These are phyloP conservation scores for Tuberolachnus salignus DNA, from an alignment of 2,888 invertebrate genomes.

Conservation along the genomic window DNA sequence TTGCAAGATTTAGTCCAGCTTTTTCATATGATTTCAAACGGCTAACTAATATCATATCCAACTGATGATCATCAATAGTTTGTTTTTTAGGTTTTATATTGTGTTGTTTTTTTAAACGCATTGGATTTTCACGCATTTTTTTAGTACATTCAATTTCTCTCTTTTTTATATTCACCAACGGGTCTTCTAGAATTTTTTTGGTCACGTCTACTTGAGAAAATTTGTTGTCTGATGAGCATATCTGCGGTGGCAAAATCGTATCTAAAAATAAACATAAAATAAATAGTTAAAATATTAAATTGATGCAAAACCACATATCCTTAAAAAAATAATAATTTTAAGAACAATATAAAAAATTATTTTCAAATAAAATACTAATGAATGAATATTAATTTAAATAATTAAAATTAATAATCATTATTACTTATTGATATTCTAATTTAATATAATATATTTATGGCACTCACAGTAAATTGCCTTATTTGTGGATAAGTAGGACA, in stretches of 20 bases:
- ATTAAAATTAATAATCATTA: no score
- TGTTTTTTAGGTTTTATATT: conserved; percentile 12
- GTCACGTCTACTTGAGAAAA: conserved; percentile 51
- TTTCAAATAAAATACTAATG: no score
- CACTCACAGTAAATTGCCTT: no score
- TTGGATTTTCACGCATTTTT: conserved; percentile 46
- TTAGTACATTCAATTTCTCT: conserved; percentile 38
- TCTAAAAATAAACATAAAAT: conserved; percentile 20
- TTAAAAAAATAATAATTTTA: no score
- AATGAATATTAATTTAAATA: no score
- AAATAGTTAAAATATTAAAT: not conserved
- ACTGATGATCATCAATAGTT: conserved; percentile 45
- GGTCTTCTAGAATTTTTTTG: conserved; percentile 54
- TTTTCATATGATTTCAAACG: conserved; percentile 52
- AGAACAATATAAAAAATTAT: no score
- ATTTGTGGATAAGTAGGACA: no score
- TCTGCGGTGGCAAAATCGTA: conserved; percentile 35
- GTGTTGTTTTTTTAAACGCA: conserved; percentile 44
- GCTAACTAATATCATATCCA: conserved; percentile 51
- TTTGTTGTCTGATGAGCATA: conserved; percentile 12
- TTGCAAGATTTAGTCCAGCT: conserved; percentile 49
- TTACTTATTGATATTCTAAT: no score
- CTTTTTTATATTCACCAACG: conserved; percentile 48
- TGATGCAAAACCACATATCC: not conserved
- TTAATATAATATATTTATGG: no score